Conservation (phyloP, 2,888 invertebrate genomes). For the Drosophila atroscutellata region DNA sequence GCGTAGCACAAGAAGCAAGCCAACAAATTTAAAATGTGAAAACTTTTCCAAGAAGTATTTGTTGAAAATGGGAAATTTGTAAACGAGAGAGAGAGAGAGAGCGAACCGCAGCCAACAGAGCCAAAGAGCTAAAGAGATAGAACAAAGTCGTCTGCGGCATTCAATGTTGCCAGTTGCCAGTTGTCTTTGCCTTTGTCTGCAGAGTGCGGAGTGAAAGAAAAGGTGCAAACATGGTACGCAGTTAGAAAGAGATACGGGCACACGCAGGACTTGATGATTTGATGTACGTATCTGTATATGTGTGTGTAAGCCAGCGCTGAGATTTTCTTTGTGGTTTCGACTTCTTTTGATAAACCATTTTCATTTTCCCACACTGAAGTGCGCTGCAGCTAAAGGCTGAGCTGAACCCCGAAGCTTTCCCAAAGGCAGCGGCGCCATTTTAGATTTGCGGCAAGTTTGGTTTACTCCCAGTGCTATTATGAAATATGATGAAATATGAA, state of each 20-base stretch:
- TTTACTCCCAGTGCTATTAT: slow-evolving; percentile 61
- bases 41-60: slow-evolving; percentile 56
- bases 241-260: slow-evolving; percentile 63
- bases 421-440: slow-evolving; percentile 54
- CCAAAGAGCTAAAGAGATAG: slow-evolving; percentile 47
- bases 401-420: not conserved
- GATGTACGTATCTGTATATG: slow-evolving; percentile 41
- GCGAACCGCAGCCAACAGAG: slow-evolving; percentile 67
- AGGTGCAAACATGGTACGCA: slow-evolving; percentile 63
- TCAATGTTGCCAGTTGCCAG: slow-evolving; percentile 5
- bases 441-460: slow-evolving; percentile 23
- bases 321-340: slow-evolving; percentile 82
- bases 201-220: slow-evolving; percentile 1
- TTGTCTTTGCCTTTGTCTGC: slow-evolving; percentile 39
- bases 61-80: slow-evolving; percentile 33
- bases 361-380: slow-evolving; percentile 48
- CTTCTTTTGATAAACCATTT: slow-evolving; percentile 79
- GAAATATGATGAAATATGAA: slow-evolving; percentile 78
- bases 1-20: slow-evolving; percentile 44
- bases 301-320: slow-evolving; percentile 67
- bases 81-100: slow-evolving; percentile 17
- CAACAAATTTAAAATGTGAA: slow-evolving; percentile 76
- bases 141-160: slow-evolving; percentile 64
- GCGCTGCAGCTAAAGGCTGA: slow-evolving; percentile 39
- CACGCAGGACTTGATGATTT: slow-evolving; percentile 64